Percentiles rank a stretch among this genome's conserved stretches.
Evolutionary conservation across 2,888 invertebrate genomes (phyloP).

Genomic region (Diloba caeruleocephala): DNA sequence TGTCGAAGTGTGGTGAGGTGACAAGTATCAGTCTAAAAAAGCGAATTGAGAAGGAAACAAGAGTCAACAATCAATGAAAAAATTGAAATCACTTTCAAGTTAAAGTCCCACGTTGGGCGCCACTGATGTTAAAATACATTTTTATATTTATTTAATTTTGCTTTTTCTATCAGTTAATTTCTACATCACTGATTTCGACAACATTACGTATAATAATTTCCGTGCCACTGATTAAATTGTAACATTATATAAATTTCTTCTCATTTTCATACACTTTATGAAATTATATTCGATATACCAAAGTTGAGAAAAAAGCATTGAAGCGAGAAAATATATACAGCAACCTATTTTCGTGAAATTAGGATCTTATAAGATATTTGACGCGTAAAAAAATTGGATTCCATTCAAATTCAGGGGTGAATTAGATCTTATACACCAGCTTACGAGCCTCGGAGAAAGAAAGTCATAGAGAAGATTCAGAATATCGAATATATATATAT

Average conservation of each 20-base stretch:
- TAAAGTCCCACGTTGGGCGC: conserved; percentile 28
- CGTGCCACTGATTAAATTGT: conserved; percentile 12
- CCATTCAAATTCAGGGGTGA: conserved; percentile 73
- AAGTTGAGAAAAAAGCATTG: conserved; percentile 45
- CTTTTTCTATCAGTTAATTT: conserved; percentile 15
- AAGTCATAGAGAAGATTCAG: conserved; percentile 38
- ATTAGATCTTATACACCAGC: conserved; percentile 74
- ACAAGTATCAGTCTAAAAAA: conserved; percentile 6
- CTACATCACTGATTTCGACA: conserved; percentile 8
- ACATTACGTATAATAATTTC: conserved; percentile 6
- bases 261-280: no score
- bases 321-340: conserved; percentile 60
- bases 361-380: conserved; percentile 79
- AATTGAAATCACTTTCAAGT: conserved; percentile 15
- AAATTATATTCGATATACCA: conserved; percentile 31
- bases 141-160: conserved; percentile 13
- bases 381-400: conserved; percentile 79
- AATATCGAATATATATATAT: no score
- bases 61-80: conserved; percentile 19
- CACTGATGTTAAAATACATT: conserved; percentile 33
- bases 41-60: conserved; percentile 7
- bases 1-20: conserved; percentile 33
- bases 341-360: conserved; percentile 76
- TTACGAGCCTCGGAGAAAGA: conserved; percentile 28
- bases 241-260: no score